phyloP scores from a whole-genome alignment of 2,797 vertebrate species.

The Crypturellus tataupa region DNA sequence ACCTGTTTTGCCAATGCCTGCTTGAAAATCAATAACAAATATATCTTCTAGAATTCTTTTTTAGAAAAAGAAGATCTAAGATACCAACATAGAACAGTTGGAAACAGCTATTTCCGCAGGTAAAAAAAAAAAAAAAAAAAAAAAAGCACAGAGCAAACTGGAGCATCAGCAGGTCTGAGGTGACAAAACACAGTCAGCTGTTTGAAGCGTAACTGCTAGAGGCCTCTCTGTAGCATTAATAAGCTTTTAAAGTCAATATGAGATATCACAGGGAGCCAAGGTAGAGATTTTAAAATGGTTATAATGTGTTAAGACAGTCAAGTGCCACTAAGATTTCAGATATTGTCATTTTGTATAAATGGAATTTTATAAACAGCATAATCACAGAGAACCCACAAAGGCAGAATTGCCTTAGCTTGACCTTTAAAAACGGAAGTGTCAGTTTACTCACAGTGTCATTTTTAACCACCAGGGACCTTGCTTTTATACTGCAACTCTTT shows the following conservation, averaged over 20 bases:
- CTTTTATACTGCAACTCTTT: neutral
- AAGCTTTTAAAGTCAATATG: neutral
- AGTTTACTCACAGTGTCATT: neutral
- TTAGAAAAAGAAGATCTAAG: neutral
- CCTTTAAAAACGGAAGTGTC: neutral
- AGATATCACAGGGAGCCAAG: neutral
- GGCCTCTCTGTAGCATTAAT: neutral
- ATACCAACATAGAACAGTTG: neutral
- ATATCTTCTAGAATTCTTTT: neutral
- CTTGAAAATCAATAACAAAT: constrained; percentile 3
- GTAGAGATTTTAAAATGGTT: neutral
- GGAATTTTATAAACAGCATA: neutral
- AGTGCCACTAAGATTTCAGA: neutral
- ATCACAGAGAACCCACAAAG: neutral
- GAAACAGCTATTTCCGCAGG: neutral
- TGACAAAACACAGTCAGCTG: neutral
- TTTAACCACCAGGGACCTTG: neutral
- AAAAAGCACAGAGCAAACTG: neutral
- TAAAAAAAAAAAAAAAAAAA: neutral
- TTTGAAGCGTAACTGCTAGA: neutral
- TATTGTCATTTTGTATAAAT: neutral
- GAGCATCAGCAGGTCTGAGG: neutral
- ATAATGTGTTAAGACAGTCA: neutral
- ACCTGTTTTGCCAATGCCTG: neutral
- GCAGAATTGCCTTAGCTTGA: neutral